These are phyloP conservation scores for Babylonia areolata DNA, from an alignment of 1,140 invertebrate species.

Conservation along the genomic window DNA sequence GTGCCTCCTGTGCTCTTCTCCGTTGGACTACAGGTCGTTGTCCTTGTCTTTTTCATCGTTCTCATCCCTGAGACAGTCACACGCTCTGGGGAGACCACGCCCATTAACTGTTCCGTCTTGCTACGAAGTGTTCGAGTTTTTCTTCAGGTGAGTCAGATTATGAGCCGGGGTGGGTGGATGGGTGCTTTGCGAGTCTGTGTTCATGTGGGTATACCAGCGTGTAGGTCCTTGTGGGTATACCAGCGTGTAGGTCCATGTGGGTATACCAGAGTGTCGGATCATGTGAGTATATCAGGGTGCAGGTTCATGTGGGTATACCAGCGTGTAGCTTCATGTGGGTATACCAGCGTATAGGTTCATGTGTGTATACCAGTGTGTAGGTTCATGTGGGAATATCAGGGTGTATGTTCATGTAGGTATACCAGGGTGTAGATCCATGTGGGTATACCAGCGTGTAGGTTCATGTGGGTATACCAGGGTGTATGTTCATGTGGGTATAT, in stretches of 20 bases:
- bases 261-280: not conserved
- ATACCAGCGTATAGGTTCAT: too few relatives aligned
- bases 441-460: too few relatives aligned
- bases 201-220: not conserved
- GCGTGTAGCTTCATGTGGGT: too few relatives aligned
- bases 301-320: not conserved
- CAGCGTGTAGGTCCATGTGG: not conserved
- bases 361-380: too few relatives aligned
- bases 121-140: not conserved
- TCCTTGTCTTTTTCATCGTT: not conserved
- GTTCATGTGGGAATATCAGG: too few relatives aligned
- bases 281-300: not conserved
- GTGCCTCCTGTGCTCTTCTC: not conserved
- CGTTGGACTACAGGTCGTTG: not conserved
- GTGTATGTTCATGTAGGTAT: too few relatives aligned
- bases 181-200: not conserved
- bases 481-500: too few relatives aligned
- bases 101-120: not conserved
- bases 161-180: not conserved
- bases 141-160: not conserved
- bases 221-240: not conserved
- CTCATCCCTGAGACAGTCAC: not conserved
- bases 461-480: too few relatives aligned
- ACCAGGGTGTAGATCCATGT: too few relatives aligned
- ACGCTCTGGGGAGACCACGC: not conserved